Evolutionary conservation across 1,140 invertebrate species (phyloP).

Genomic region (Cyclargus thomasi): DNA sequence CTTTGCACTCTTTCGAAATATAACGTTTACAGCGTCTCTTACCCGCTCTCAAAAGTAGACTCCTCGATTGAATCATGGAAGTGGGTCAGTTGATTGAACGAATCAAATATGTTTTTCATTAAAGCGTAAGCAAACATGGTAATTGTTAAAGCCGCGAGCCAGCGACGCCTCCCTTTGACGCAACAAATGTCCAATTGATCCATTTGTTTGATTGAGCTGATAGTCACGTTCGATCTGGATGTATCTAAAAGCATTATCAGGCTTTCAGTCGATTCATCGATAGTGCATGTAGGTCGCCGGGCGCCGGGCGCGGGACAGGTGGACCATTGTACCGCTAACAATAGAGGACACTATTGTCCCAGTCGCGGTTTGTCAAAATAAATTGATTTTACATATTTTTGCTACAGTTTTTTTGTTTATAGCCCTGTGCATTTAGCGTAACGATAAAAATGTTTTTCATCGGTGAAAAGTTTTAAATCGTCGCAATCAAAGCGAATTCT

Average conservation of each 20-base stretch:
- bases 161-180: not conserved
- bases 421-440: not conserved
- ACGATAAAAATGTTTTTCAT: not conserved
- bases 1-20: not conserved
- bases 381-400: slow-evolving; percentile 2
- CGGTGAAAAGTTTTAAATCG: too few relatives aligned
- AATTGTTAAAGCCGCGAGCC: slow-evolving; percentile 1
- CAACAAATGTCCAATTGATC: slow-evolving; percentile 11
- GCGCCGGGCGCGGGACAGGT: not conserved
- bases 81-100: not conserved
- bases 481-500: not conserved
- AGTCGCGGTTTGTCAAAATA: not conserved
- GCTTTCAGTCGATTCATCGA: not conserved
- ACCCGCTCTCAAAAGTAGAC: not conserved
- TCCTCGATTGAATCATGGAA: not conserved
- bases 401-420: not conserved
- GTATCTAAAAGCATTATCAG: slow-evolving; percentile 10
- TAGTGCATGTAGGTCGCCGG: slow-evolving; percentile 7
- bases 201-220: slow-evolving; percentile 12
- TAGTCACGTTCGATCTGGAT: not conserved
- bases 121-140: not conserved
- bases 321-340: slow-evolving; percentile 1
- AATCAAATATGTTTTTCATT: not conserved
- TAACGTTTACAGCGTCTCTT: not conserved
- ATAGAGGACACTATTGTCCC: slow-evolving; percentile 2